Percentiles rank a stretch among this genome's conserved stretches.
These are phyloP conservation scores for Coleophora deauratella DNA, from an alignment of 2,888 invertebrate genomes.

Conservation along the genomic window DNA sequence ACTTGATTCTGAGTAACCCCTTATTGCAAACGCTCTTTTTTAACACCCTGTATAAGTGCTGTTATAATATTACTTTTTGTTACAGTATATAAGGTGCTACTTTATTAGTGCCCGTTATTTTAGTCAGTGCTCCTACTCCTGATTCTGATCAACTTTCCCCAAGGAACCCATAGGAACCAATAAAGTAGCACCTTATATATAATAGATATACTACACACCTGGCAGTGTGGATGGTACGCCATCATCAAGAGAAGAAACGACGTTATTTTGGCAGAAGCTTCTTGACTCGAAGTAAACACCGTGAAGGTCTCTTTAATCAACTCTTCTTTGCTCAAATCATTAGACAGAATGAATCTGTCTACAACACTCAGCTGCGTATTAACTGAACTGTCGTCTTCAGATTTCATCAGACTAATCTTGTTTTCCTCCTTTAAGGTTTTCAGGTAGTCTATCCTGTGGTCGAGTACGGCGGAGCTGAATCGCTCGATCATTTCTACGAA, in stretches of 20 bases:
- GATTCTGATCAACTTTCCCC: too few species aligned
- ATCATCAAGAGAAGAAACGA: conserved; percentile 50
- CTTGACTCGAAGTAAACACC: conserved; percentile 58
- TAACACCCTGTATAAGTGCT: too few species aligned
- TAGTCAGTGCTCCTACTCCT: too few species aligned
- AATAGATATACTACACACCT: conserved; percentile 26
- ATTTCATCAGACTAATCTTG: conserved; percentile 24
- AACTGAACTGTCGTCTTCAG: conserved; percentile 28
- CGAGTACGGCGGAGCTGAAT: conserved; percentile 29
- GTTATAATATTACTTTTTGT: too few species aligned
- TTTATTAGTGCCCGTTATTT: too few species aligned
- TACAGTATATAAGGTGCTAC: too few species aligned
- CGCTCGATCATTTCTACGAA: conserved; percentile 21
- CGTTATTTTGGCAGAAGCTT: conserved; percentile 52
- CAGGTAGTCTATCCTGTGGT: conserved; percentile 26
- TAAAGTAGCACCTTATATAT: too few species aligned
- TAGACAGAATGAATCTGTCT: conserved; percentile 49
- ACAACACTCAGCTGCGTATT: conserved; percentile 46
- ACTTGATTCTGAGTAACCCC: too few species aligned
- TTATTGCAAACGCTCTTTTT: too few species aligned
- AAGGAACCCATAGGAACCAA: too few species aligned
- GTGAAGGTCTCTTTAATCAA: conserved; percentile 46
- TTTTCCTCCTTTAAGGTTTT: conserved; percentile 23
- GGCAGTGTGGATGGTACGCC: conserved; percentile 52
- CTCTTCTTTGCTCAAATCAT: conserved; percentile 33